Percentiles rank a stretch among this genome's conserved stretches.
Evolutionary conservation across 2,113 vertebrate genomes (phyloP).

Genomic region (Dissostichus mawsoni): DNA sequence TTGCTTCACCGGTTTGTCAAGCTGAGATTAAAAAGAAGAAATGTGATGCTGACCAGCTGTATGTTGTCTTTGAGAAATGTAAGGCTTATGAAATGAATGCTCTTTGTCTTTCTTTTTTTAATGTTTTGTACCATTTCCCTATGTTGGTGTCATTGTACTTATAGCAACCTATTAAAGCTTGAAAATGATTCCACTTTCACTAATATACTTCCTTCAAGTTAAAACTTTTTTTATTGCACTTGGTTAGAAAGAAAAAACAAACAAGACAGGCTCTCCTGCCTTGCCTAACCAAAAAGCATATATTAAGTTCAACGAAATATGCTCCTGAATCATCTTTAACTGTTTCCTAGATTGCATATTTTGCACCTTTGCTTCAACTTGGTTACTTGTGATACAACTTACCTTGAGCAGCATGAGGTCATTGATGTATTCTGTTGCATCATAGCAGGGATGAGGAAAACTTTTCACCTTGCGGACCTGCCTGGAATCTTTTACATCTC

Average conservation of each 20-base stretch:
- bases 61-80: neutral
- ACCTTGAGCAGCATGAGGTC: conserved; percentile 82
- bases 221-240: too few relatives aligned
- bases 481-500: conserved; percentile 12
- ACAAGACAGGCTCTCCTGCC: too few relatives aligned
- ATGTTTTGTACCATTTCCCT: too few relatives aligned
- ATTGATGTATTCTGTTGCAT: neutral
- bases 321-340: neutral
- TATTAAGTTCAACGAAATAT: neutral
- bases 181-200: too few relatives aligned
- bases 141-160: too few relatives aligned
- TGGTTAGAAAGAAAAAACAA: too few relatives aligned
- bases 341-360: too few relatives aligned
- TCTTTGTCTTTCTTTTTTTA: too few relatives aligned
- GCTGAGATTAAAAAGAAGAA: conserved; percentile 50
- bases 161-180: too few relatives aligned
- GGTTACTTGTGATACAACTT: conserved; percentile 2
- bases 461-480: conserved; percentile 43
- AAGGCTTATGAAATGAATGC: too few relatives aligned
- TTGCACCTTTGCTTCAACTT: too few relatives aligned
- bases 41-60: neutral
- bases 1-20: conserved; percentile 49
- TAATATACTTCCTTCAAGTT: too few relatives aligned
- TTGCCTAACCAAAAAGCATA: neutral
- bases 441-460: conserved; percentile 63